Conservation (phyloP, 2,797 vertebrate genomes). For the Lutra lutra region DNA sequence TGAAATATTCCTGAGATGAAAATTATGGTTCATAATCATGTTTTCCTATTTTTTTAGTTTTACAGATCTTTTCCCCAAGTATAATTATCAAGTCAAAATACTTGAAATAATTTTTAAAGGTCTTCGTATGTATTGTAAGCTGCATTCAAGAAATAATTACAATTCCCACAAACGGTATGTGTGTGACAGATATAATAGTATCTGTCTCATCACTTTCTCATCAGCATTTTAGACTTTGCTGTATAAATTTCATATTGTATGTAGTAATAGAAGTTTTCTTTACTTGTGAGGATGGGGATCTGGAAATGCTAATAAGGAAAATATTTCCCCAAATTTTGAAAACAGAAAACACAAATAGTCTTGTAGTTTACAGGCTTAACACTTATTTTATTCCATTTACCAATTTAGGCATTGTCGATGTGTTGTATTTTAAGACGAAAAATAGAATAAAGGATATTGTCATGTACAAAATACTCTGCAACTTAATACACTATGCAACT, state of each 20-base stretch:
- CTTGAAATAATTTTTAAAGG: not conserved
- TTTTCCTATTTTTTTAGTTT: not conserved
- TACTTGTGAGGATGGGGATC: accelerated
- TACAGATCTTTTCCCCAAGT: not conserved
- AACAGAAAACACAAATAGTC: not conserved
- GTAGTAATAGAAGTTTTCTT: not conserved
- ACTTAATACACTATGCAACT: not conserved
- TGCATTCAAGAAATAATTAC: not conserved
- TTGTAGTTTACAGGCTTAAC: not conserved
- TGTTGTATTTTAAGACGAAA: conserved; percentile 11
- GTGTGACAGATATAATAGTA: not conserved
- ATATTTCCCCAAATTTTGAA: not conserved
- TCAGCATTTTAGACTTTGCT: not conserved
- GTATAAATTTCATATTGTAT: not conserved
- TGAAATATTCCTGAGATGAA: not conserved
- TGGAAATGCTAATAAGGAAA: conserved; percentile 10
- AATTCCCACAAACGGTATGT: not conserved
- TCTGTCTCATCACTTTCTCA: conserved; percentile 12
- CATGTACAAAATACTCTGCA: not conserved
- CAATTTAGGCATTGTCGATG: not conserved
- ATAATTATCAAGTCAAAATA: conserved; percentile 26
- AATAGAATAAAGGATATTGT: not conserved
- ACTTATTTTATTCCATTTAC: not conserved
- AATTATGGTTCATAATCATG: not conserved
- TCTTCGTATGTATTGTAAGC: not conserved